Evolutionary conservation across 2,113 vertebrate species (phyloP), one percentile per base, ranked within the genome.

Genomic region (Cettia cetti): DNA sequence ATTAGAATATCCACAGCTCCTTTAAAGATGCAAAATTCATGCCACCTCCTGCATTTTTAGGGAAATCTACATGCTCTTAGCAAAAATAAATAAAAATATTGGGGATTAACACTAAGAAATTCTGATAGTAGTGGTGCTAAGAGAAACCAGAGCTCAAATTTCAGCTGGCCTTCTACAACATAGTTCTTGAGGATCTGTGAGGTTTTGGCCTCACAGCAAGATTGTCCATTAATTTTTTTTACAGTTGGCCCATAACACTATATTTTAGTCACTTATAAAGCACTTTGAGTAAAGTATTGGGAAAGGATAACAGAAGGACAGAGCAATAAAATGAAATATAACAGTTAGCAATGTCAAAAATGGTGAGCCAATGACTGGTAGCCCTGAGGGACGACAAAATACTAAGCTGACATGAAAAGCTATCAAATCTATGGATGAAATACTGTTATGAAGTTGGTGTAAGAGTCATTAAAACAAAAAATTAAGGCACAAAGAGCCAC

Each of bases 261-360:
- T 74, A 82, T 66, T 91, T 95, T 40, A 88, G 54, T 89, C 90
- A 91, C 78, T 95, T 87, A 77, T 92, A 69, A 45, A 86, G 57
- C 66, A 86, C 71, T 92, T 65, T 66, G 35, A 82, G 64, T 40
- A 82, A 77, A 91, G 50, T 79, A 50, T 72, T 50, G 5, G 24
- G 64, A 85, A 95, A 96, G 87, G 71, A 80, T 91, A 90, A 81
- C 42, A 90, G 86, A 91, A 95, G 75, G 72, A 83, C 83, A 77
- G 18, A 63, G 74, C 63, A 91, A 86, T 94, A 96, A 96, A 95
- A 64, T 7, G 7, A 84, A 91, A 11, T 74, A 42, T 50, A 74
- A 95, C 79, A 93, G 93, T 93, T 84, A 87, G 6, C 47, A 75
- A 52, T 80, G 52, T 79, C 70, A 74, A 92, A 95, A 94, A 77